These are phyloP conservation scores for Helicoverpa armigera DNA, from an alignment of 1,140 invertebrate genomes.

Conservation along the genomic window DNA sequence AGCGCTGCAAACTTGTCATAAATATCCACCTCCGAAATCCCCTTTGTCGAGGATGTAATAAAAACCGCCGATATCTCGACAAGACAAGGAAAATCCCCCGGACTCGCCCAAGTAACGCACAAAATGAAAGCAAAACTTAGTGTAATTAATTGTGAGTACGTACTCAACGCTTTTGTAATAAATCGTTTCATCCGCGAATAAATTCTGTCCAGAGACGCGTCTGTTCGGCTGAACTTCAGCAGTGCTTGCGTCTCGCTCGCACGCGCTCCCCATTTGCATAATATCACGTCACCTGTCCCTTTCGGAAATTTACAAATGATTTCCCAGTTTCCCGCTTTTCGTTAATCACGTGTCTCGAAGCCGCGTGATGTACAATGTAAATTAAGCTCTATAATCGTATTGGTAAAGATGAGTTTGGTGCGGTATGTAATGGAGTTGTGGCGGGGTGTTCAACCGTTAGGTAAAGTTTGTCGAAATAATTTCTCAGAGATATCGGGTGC, in stretches of 20 bases:
- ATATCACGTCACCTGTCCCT: slow-evolving; percentile 80
- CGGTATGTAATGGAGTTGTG: slow-evolving; percentile 50
- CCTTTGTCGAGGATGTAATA: slow-evolving; percentile 65
- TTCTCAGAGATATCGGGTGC: slow-evolving; percentile 76
- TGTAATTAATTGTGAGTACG: slow-evolving; percentile 83
- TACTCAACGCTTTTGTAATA: slow-evolving; percentile 84
- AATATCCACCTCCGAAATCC: slow-evolving; percentile 58
- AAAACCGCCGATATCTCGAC: slow-evolving; percentile 69
- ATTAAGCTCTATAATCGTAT: slow-evolving; percentile 55
- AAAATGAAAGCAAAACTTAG: slow-evolving; percentile 84
- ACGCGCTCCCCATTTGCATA: slow-evolving; percentile 67
- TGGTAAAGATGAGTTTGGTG: slow-evolving; percentile 62
- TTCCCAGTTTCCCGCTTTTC: slow-evolving; percentile 81
- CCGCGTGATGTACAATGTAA: slow-evolving; percentile 33
- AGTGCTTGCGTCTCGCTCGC: slow-evolving; percentile 65
- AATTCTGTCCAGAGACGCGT: slow-evolving; percentile 69
- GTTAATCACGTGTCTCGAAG: slow-evolving; percentile 78
- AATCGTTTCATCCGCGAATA: slow-evolving; percentile 83
- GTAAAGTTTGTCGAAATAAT: slow-evolving; percentile 83
- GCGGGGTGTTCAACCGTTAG: slow-evolving; percentile 72
- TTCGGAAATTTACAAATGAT: slow-evolving; percentile 82
- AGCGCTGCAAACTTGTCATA: slow-evolving; percentile 56
- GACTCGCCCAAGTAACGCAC: slow-evolving; percentile 69
- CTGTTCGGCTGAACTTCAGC: slow-evolving; percentile 67
- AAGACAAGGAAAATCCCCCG: slow-evolving; percentile 63